Conservation (phyloP, 2,113 vertebrate species). For the Callionymus lyra region DNA sequence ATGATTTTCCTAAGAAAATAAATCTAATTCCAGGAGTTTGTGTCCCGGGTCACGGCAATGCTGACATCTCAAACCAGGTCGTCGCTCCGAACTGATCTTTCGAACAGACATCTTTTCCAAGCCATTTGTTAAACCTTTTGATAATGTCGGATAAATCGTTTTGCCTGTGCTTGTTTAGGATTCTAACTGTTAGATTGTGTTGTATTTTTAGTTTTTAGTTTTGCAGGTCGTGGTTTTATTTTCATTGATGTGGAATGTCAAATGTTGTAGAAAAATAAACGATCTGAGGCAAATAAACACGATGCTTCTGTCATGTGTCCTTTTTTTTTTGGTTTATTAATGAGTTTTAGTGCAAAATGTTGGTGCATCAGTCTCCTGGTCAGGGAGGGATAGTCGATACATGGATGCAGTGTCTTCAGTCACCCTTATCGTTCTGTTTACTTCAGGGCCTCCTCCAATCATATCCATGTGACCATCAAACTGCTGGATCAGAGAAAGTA, state of each 20-base stretch:
- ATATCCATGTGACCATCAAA: too few species aligned
- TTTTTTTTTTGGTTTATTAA: background rate
- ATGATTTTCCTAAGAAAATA: conserved; percentile 53
- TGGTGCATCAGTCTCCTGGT: too few species aligned
- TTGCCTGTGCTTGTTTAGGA: conserved; percentile 39
- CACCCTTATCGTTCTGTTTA: too few species aligned
- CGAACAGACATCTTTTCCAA: conserved; percentile 37
- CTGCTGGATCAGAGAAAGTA: too few species aligned
- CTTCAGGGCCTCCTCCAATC: too few species aligned
- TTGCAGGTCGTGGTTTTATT: conserved; percentile 46
- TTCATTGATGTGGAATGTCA: conserved; percentile 58
- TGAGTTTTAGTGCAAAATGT: too few species aligned
- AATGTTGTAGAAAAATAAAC: conserved; percentile 46
- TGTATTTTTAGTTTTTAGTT: conserved; percentile 37
- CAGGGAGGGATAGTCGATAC: too few species aligned
- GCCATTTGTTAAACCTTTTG: conserved; percentile 58
- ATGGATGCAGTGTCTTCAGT: too few species aligned
- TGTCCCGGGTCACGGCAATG: conserved; percentile 8
- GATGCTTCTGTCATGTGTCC: conserved; percentile 1
- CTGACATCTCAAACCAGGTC: conserved; percentile 11
- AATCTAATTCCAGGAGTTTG: conserved; percentile 36
- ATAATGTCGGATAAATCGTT: conserved; percentile 46
- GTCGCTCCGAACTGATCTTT: conserved; percentile 15
- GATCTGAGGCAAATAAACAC: conserved; percentile 45
- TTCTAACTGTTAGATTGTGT: conserved; percentile 38